Evolutionary conservation across 2,797 vertebrate genomes (phyloP).

Genomic region (Coregonus ussuriensis): DNA sequence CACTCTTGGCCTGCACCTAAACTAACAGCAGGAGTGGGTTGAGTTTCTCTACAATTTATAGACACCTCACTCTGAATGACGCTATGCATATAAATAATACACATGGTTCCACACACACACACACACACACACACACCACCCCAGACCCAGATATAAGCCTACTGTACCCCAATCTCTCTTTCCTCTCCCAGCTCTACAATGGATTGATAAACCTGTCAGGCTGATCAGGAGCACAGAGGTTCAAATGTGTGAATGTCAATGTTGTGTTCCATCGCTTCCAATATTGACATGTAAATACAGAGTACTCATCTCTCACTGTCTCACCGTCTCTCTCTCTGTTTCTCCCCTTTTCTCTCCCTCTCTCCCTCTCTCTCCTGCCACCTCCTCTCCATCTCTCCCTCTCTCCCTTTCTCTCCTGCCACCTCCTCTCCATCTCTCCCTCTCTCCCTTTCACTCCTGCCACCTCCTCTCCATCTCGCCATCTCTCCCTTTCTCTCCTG

Average conservation of each 20-base stretch:
- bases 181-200: slow-evolving; percentile 6
- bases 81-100: background rate
- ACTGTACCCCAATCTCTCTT: slow-evolving; percentile 7
- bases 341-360: background rate
- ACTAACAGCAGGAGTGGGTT: slow-evolving; percentile 40
- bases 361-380: too few species aligned
- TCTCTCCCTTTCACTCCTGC: too few species aligned
- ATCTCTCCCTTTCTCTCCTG: background rate
- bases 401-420: too few species aligned
- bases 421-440: slow-evolving; percentile 20
- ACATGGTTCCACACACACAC: background rate
- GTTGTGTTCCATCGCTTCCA: slow-evolving; percentile 52
- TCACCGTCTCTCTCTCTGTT: slow-evolving; percentile 20
- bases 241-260: slow-evolving; percentile 54
- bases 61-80: background rate
- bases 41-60: slow-evolving; percentile 12
- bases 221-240: slow-evolving; percentile 40
- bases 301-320: slow-evolving; percentile 22
- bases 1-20: slow-evolving; percentile 53
- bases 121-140: background rate
- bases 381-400: too few species aligned
- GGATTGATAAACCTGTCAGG: slow-evolving; percentile 24
- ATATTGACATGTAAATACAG: slow-evolving; percentile 64
- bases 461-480: slow-evolving; percentile 14
- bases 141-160: background rate